Base-by-base conservation (phyloP, 2,888 invertebrate genomes). In the Amphipoea oculea region DNA sequence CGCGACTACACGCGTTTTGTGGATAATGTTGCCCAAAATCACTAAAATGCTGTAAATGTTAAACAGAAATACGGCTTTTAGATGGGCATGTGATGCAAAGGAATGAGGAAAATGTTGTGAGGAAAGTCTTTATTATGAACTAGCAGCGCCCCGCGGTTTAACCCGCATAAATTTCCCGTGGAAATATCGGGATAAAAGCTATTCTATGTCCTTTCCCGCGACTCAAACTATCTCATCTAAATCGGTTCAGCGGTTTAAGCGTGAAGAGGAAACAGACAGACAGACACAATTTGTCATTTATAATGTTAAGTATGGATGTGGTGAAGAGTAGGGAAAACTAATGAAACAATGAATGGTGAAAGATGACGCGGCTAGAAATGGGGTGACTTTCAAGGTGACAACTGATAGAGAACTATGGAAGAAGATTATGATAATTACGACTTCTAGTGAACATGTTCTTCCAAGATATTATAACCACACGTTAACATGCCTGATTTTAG, bases 21-120 rank as follows among this genome's bases (percentile, higher is more conserved):
- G 57, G 54, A 81, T 75, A 42, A 75, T 42, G 14, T 29, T n/a
- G 20, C 11, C 7, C 7, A 17, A 45, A 77, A n/a, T n/a, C 12
- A 45, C 14, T 45, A 36, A 54, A 77, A 77, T 20, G 11, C 2
- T 57, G 17, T 62, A 20, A 5, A 68, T 42, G 42, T 36, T 54
- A 14, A 23, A 51, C 9, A 51, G 6, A 36, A 69, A 36, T 48
- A 51, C 29, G 20, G 23, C 14, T 36, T 36, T 7, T 36, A 23
- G 36, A 14, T 20, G 20, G 1, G 29, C 29, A 0, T 51, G 23
- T 51, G 36, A 36, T 51, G 69, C 14, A 9, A 14, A 36, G 14
- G 14, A 7, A 23, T 7, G 20, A 20, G 48, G 9, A n/a, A 42
- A n/a, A 67, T 17, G 1, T 42, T 4, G 14, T 6, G 65, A 6